A percentile compares a stretch with the other conserved stretches of the same genome.
Conservation (phyloP, 2,888 invertebrate genomes). For the Emmelina monodactyla region DNA sequence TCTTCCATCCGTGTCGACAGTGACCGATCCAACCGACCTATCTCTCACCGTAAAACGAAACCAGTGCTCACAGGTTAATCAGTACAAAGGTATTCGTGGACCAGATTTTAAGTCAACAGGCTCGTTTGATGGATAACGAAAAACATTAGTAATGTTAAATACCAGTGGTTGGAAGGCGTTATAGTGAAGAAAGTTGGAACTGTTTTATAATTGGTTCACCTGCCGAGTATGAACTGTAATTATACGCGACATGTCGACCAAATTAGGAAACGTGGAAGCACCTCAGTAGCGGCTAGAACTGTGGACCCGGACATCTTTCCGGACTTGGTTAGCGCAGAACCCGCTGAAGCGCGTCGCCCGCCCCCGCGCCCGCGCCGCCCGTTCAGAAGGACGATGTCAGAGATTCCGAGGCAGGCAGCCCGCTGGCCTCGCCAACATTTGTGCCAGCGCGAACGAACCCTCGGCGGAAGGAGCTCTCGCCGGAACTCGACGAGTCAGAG, state of each 20-base stretch:
- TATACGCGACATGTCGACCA: background rate
- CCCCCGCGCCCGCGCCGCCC: too few relatives aligned
- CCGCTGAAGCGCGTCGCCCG: too few relatives aligned
- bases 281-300: too few relatives aligned
- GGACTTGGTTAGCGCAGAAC: too few relatives aligned
- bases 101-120: background rate
- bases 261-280: too few relatives aligned
- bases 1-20: slow-evolving; percentile 3
- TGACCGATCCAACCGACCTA: slow-evolving; percentile 3
- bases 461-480: too few relatives aligned
- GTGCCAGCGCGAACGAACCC: too few relatives aligned
- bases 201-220: background rate
- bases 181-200: background rate
- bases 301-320: too few relatives aligned
- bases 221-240: background rate
- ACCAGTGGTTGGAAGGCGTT: background rate
- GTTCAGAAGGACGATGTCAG: too few relatives aligned
- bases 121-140: slow-evolving; percentile 8
- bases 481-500: too few relatives aligned
- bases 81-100: slow-evolving; percentile 3
- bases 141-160: background rate
- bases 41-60: slow-evolving; percentile 5
- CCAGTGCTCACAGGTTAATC: slow-evolving; percentile 15
- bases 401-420: too few relatives aligned
- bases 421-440: too few relatives aligned